Evolutionary conservation across 2,888 invertebrate species (phyloP), one percentile per base, ranked within the genome.

Genomic region (Heliconius sara): DNA sequence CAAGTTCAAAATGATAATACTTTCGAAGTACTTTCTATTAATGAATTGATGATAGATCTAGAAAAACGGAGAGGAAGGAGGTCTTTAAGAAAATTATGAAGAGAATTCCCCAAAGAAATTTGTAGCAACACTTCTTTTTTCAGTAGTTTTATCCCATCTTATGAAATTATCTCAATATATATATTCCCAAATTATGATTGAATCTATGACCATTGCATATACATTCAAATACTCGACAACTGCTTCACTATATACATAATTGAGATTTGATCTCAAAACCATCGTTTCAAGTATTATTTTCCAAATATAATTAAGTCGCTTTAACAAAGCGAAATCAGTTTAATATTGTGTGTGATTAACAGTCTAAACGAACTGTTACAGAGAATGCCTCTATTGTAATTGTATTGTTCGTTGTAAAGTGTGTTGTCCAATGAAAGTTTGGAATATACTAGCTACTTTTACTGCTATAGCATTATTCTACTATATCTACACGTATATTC

Each of bases 331-430:
- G 75, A 81, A 80, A 81, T 81, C 80, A 77, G 80, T 78, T 82
- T 80, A 82, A 76, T 80, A 77, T 79, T 81, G 78, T 79, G 80
- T 80, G 83, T 79, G 81, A 81, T 81, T 81, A 81, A 80, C 81
- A 78, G 80, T 79, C 82, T 79, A 79, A 82, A 79, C 82, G 81
- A 81, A 81, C 79, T 79, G 81, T 82, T 80, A 80, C 80, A 70
- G 72, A 67, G 80, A 76, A 73, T 78, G 79, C 27, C 81, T 81
- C 77, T 79, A 83, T 83, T 80, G 83, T 84, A 86, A 87, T 85
- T 88, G 89, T 89, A 88, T 87, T 85, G 84, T 86, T 85, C 85
- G 86, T 89, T 90, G 89, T 89, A 86, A 89, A 19, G 43, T 30
- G 4, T 25, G 10, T 43, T 30, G 16, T 63, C n/a, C 60, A 68